phyloP scores from a whole-genome alignment of 2,888 invertebrate species.

The Polyommatus iphigenia region DNA sequence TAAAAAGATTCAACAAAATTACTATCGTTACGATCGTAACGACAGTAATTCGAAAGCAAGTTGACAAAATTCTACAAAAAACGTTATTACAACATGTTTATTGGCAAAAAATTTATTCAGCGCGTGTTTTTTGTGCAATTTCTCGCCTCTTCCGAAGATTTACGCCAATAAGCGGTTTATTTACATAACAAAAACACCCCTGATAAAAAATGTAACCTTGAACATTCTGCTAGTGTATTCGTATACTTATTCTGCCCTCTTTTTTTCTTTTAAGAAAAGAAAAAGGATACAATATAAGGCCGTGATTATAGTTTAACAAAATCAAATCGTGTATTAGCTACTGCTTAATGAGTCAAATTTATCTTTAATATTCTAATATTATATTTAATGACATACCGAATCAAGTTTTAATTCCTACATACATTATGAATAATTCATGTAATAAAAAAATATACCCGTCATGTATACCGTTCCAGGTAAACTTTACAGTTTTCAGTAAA shows the following conservation, averaged over 20 bases:
- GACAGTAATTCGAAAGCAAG: too few species aligned
- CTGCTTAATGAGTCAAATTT: too few species aligned
- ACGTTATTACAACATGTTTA: not conserved
- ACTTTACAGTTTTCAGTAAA: too few species aligned
- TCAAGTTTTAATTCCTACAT: too few species aligned
- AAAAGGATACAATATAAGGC: not conserved
- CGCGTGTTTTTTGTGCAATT: conserved; percentile 27
- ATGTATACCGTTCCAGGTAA: too few species aligned
- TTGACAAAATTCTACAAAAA: not conserved
- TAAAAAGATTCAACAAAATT: too few species aligned
- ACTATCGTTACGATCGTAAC: too few species aligned
- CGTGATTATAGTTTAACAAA: not conserved
- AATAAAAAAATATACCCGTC: too few species aligned
- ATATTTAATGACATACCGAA: too few species aligned
- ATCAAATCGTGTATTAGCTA: too few species aligned
- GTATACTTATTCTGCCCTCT: not conserved
- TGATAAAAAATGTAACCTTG: not conserved
- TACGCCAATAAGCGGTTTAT: conserved; percentile 31
- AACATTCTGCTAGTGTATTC: not conserved
- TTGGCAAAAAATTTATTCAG: conserved; percentile 26
- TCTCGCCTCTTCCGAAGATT: conserved; percentile 25
- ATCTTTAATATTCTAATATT: too few species aligned
- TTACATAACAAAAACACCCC: conserved; percentile 12
- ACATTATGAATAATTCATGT: too few species aligned
- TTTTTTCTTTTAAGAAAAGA: not conserved